Evolutionary conservation across 2,113 vertebrate genomes (phyloP), one percentile per base, ranked within the genome.

Genomic region (Syngnathus scovelli): DNA sequence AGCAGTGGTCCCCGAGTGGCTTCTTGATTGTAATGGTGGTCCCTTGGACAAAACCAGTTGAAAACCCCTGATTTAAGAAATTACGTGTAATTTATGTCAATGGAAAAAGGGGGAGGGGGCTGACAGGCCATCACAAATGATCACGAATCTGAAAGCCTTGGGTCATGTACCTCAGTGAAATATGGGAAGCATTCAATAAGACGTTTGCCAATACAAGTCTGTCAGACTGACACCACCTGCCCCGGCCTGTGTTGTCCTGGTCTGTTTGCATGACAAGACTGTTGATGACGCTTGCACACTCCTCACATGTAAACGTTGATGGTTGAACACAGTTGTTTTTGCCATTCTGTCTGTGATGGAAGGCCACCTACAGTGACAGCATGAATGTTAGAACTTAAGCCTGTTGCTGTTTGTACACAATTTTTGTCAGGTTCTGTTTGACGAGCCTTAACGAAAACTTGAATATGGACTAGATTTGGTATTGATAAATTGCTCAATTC

Each of bases 141-240:
- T 49, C 48, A 8, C 2, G 18, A 49, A 49, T 49, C 6, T 36
- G 37, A 38, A 19, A 61, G 18, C 11, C 21, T 27, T 15, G 48
- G 27, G 2, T 8, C 37, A 1, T 64, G 70, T 37, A 90, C 90
- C 74, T 84, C 33, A 91, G 73, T 19, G 59, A 60, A 1, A 87
- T 52, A 3, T 67, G 68, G 2, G 61, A 71, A 0, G 27, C 5
- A n/a, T 75, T 66, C 0, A 68, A 61, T 0, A 2, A 19, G 13
- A 85, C 0, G 19, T 69, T 77, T 1, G 61, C 78, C 5, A 65
- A 71, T 0, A 71, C 60, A 15, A 1, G 33, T 38, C 39, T 63
- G 10, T 89, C 89, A 0, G 80, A 62, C 63, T 91, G 89, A 39
- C 89, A 91, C 89, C 86, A 92, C 6, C 41, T 27, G 3, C 6